Evolutionary conservation across 2,888 invertebrate genomes (phyloP).

Genomic region (Pristionchus mayeri): DNA sequence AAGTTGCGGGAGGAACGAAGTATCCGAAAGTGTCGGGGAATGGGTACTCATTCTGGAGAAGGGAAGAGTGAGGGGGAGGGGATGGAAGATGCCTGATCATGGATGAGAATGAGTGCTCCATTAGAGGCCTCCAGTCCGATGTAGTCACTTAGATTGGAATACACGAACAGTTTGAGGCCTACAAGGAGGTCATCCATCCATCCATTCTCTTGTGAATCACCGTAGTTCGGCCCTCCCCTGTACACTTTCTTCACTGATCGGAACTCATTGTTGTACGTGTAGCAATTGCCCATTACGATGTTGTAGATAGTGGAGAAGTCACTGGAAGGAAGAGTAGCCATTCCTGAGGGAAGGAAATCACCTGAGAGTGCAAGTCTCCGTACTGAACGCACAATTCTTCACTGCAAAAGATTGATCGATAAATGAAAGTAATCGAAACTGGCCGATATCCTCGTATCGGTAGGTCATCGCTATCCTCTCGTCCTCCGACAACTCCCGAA

Average conservation of each 20-base stretch:
- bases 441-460: constrained; percentile 30
- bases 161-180: constrained; percentile 44
- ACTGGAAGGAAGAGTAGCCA: not conserved
- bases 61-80: not conserved
- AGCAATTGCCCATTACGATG: constrained; percentile 22
- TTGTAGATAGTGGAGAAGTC: constrained; percentile 37
- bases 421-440: not conserved
- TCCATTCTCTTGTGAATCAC: not conserved
- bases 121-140: not conserved
- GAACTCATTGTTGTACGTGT: constrained; percentile 7
- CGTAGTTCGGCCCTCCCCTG: constrained; percentile 41
- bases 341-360: not conserved
- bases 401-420: not conserved
- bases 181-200: not conserved
- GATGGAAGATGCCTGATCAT: constrained; percentile 32
- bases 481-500: constrained; percentile 19
- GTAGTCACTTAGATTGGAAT: constrained; percentile 35
- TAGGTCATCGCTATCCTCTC: constrained; percentile 15
- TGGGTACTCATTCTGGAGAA: constrained; percentile 10
- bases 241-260: constrained; percentile 31
- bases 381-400: constrained; percentile 40
- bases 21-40: constrained; percentile 46
- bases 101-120: constrained; percentile 33
- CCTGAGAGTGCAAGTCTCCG: constrained; percentile 9
- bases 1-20: not conserved